Evolutionary conservation across 2,888 invertebrate species (phyloP).

Genomic region (Drosophila subsilvestris): DNA sequence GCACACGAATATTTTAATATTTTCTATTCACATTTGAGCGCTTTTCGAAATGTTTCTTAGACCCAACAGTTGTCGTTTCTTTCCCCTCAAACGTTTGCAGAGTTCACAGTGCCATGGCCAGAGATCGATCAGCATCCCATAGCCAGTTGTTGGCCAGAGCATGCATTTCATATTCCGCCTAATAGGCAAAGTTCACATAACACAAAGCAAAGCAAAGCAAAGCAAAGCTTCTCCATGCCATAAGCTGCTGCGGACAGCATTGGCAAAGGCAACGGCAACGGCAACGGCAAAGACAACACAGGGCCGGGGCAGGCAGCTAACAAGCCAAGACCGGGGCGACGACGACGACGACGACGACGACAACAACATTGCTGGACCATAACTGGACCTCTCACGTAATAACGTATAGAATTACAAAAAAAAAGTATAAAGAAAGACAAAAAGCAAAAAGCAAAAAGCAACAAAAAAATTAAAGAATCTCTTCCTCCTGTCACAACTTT

Average conservation of each 20-base stretch:
- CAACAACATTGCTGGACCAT: slow-evolving; percentile 70
- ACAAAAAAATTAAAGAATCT: slow-evolving; percentile 48
- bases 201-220: slow-evolving; percentile 7
- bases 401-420: slow-evolving; percentile 75
- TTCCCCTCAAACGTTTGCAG: background rate
- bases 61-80: background rate
- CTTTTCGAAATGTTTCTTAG: background rate
- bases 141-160: slow-evolving; percentile 8
- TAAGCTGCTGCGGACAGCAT: slow-evolving; percentile 15
- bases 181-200: slow-evolving; percentile 74
- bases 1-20: background rate
- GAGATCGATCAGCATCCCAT: slow-evolving; percentile 21
- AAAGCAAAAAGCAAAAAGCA: slow-evolving; percentile 15
- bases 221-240: slow-evolving; percentile 9
- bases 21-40: background rate
- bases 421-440: slow-evolving; percentile 17
- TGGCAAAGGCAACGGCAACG: slow-evolving; percentile 34
- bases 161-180: slow-evolving; percentile 50
- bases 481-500: slow-evolving; percentile 79
- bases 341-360: slow-evolving; percentile 39
- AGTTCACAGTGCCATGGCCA: slow-evolving; percentile 12
- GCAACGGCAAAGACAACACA: slow-evolving; percentile 35
- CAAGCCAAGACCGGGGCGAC: slow-evolving; percentile 13
- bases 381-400: slow-evolving; percentile 80
- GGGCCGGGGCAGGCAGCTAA: slow-evolving; percentile 12